phyloP scores from a whole-genome alignment of 2,888 invertebrate species.

The Latrodectus hesperus region DNA sequence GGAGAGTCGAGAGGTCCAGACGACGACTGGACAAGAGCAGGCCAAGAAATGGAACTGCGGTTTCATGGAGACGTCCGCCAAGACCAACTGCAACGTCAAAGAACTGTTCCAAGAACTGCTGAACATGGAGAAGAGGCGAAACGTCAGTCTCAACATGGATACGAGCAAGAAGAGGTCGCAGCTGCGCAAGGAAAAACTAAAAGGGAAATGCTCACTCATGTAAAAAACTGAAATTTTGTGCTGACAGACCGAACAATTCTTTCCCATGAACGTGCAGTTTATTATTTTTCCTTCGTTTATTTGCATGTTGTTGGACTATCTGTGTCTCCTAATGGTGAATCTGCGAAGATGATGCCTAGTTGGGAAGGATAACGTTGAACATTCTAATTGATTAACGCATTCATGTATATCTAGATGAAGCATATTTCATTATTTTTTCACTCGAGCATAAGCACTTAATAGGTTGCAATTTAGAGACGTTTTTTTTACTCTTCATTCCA shows the following conservation, averaged over 20 bases:
- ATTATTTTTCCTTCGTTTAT: background rate
- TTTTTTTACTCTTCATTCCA: no score
- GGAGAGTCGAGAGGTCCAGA: slow-evolving; percentile 82
- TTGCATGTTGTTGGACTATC: no score
- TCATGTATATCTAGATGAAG: background rate
- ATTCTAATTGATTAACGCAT: no score
- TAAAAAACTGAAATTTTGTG: slow-evolving; percentile 72
- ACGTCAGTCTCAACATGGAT: slow-evolving; percentile 84
- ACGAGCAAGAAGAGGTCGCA: slow-evolving; percentile 78
- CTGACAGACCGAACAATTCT: slow-evolving; percentile 11
- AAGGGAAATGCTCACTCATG: slow-evolving; percentile 82
- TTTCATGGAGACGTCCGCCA: slow-evolving; percentile 99
- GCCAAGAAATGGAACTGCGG: slow-evolving; percentile 95
- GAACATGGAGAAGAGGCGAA: slow-evolving; percentile 97
- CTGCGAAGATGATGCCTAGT: no score
- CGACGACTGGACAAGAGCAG: slow-evolving; percentile 88
- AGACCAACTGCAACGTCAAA: slow-evolving; percentile 98
- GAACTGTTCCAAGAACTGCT: slow-evolving; percentile 93
- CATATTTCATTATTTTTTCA: background rate
- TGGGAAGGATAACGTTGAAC: no score
- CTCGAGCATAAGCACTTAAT: no score
- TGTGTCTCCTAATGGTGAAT: background rate
- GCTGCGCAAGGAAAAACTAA: slow-evolving; percentile 79
- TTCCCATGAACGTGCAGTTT: background rate
- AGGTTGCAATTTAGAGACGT: no score